These are phyloP conservation scores for Rhinogobio ventralis DNA, from an alignment of 2,797 vertebrate genomes.

Conservation along the genomic window DNA sequence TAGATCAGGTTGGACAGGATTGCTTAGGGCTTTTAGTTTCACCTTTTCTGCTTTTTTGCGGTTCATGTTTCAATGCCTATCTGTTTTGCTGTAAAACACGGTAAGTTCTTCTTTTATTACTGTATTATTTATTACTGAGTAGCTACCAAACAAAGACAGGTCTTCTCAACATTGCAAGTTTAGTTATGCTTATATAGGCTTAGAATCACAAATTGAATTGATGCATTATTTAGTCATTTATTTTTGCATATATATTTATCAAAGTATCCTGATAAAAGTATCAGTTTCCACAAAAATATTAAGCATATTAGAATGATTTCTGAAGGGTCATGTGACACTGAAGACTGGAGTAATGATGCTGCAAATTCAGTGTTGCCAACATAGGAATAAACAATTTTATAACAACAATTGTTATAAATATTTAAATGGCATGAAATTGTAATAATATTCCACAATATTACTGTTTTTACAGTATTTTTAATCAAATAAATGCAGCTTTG, in stretches of 20 bases:
- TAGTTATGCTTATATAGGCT: not conserved
- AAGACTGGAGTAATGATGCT: not conserved
- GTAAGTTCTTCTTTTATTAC: slow-evolving; percentile 16
- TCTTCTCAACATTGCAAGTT: not conserved
- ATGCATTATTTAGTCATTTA: not conserved
- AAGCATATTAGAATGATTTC: not conserved
- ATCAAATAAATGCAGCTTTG: not conserved
- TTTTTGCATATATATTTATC: not conserved
- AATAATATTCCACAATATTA: not conserved
- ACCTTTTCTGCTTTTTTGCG: not conserved
- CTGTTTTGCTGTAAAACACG: not conserved
- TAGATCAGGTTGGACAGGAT: slow-evolving; percentile 74
- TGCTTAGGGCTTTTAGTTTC: slow-evolving; percentile 39
- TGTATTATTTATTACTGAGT: not conserved
- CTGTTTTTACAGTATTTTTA: not conserved
- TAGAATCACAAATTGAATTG: not conserved
- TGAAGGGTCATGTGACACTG: not conserved
- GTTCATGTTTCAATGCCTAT: not conserved
- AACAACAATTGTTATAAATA: not conserved
- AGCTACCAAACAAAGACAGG: not conserved
- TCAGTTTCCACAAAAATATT: not conserved
- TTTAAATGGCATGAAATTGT: not conserved
- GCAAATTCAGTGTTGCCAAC: not conserved
- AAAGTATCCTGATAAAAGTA: not conserved
- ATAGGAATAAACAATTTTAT: not conserved